Evolutionary conservation across 2,888 invertebrate species (phyloP), one percentile per base, ranked within the genome.

Genomic region (Ditylenchus weischeri): DNA sequence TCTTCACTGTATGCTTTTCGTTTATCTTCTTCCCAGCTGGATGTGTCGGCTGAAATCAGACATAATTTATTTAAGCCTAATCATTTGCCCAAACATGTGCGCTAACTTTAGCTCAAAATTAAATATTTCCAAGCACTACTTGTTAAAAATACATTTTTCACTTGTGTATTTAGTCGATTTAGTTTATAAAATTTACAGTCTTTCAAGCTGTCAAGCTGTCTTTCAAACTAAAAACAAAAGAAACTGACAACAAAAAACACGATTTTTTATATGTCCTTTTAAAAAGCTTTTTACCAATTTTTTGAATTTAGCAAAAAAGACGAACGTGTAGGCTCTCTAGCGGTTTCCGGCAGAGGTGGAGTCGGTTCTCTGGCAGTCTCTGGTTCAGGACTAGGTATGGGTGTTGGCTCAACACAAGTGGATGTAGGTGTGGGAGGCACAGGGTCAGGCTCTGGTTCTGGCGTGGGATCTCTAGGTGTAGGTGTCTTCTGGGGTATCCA

Each of bases 1-100:
- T 81, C 81, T 67, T 81, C 81, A 49, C 79, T 79, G 70, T 81
- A 81, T 29, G 79, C 77, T 64, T 75, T 75, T 21, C 79, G 62
- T 48, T 62, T 43, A n/a, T 57, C 54, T 58, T 62, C 61, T 49
- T 62, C 58, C 51, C 38, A 38, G 23, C 23, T 54, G 1, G 23
- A 23, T 15, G 21, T 29, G 29, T 54, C 54, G 2, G 54, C 54
- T 54, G 8, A 23, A 54, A 54, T 21, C 13, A 29, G 11, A 54
- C 11, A 23, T 21, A 29, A 29, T 7, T 23, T 7, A 54, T 21
- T 15, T 54, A 7, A 13, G 54, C 10, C 50, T 2, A 7, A 54
- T 7, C 54, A 23, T 54, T 23, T 54, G 1, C 54, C 2, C 1
- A 43, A n/a, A n/a, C n/a, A n/a, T n/a, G n/a, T n/a, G n/a, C n/a